A percentile compares a stretch with the other conserved stretches of the same genome.
phyloP scores from a whole-genome alignment of 2,113 vertebrate genomes.

The Argyrosomus japonicus region DNA sequence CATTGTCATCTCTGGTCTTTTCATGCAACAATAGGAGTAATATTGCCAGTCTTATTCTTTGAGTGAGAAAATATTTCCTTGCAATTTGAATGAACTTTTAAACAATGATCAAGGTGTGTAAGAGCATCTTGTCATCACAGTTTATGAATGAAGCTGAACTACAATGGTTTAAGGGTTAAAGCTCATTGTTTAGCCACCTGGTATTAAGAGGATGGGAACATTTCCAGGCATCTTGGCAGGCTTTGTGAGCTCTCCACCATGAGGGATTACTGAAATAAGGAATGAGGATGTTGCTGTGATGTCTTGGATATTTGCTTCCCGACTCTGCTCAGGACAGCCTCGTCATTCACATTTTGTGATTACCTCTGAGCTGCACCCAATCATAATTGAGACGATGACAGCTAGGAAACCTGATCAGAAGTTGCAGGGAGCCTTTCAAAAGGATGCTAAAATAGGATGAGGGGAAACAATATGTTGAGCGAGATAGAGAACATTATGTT shows the following conservation, averaged over 20 bases:
- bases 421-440: constrained; percentile 19
- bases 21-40: background rate
- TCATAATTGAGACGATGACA: constrained; percentile 59
- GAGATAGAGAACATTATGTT: constrained; percentile 42
- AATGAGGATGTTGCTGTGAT: constrained; percentile 44
- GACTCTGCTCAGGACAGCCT: constrained; percentile 13
- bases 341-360: constrained; percentile 48
- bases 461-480: constrained; percentile 48
- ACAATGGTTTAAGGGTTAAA: constrained; percentile 2
- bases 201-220: constrained; percentile 25
- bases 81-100: background rate
- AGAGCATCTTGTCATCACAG: background rate
- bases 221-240: constrained; percentile 25
- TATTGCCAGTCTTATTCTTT: background rate
- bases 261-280: constrained; percentile 56
- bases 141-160: constrained; percentile 24
- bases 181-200: constrained; percentile 30
- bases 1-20: background rate
- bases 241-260: background rate
- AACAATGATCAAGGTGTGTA: background rate
- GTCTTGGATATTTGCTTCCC: constrained; percentile 31
- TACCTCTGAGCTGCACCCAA: constrained; percentile 55
- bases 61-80: background rate
- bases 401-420: constrained; percentile 21
- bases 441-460: constrained; percentile 27